Percentiles rank a stretch among this genome's conserved stretches.
phyloP scores from a whole-genome alignment of 2,113 vertebrate genomes.

The Bubalus kerabau region DNA sequence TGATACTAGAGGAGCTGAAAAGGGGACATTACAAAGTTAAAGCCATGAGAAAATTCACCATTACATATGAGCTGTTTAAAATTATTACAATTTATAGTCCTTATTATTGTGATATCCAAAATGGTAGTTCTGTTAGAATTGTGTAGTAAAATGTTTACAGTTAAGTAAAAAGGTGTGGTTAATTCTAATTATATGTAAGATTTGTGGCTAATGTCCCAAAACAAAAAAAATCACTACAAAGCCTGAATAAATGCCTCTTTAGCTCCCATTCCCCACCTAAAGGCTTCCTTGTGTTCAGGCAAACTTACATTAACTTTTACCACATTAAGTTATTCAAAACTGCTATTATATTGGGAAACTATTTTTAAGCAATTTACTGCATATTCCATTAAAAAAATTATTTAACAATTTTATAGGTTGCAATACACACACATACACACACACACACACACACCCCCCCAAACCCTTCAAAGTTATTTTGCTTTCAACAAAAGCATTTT shows the following conservation, averaged over 20 bases:
- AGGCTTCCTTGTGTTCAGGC: slow-evolving; percentile 19
- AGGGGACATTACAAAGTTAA: slow-evolving; percentile 12
- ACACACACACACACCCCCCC: not conserved
- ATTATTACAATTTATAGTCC: not conserved
- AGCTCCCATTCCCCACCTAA: slow-evolving; percentile 20
- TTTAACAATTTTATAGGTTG: slow-evolving; percentile 13
- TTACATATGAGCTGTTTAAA: slow-evolving; percentile 16
- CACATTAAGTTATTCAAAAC: slow-evolving; percentile 25
- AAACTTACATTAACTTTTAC: slow-evolving; percentile 36
- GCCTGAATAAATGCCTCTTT: slow-evolving; percentile 56
- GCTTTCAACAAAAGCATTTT: slow-evolving; percentile 34
- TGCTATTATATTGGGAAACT: slow-evolving; percentile 16
- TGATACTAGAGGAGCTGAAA: slow-evolving; percentile 14
- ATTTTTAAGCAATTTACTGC: slow-evolving; percentile 41
- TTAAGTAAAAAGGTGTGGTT: slow-evolving; percentile 43
- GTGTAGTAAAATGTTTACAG: slow-evolving; percentile 36
- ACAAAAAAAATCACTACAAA: slow-evolving; percentile 35
- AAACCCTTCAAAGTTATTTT: not conserved
- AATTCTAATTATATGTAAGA: slow-evolving; percentile 36
- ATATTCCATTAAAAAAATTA: slow-evolving; percentile 26
- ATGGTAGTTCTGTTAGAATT: not conserved
- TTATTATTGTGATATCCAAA: slow-evolving; percentile 40
- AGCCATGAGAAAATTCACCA: slow-evolving; percentile 9
- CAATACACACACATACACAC: not conserved
- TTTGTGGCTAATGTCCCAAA: slow-evolving; percentile 30